Base-by-base conservation (phyloP, 1,140 invertebrate species). In the Leguminivora glycinivorella region DNA sequence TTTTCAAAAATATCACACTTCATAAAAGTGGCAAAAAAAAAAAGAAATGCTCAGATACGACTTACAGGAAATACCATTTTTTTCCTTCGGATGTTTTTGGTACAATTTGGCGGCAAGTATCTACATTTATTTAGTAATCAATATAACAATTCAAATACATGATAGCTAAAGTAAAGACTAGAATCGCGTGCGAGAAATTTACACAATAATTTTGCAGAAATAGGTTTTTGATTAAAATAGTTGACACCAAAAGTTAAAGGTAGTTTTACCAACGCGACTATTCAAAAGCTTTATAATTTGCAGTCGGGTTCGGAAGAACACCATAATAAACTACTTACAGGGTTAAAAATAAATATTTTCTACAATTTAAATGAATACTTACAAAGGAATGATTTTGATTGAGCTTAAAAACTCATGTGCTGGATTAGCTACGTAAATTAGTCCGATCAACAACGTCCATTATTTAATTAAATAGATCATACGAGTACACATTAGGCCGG, bases 361-460 rank as follows among this genome's bases (percentile, higher is more conserved):
- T 29, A 58, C 25, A 58, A 25, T 25, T 29, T 58, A 9, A 29
- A 58, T 29, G 4, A 4, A 56, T 17, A 43, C 40, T 17, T 14
- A 60, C 26, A 26, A n/a, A 26, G 56, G 56, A 60, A 60, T 60
- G 56, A 60, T 60, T 60, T 60, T 17, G 52, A 56, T 22, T 58
- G 14, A 24, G 22, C 22, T 58, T 17, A 40, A 60, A 7, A 25
- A 9, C 24, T 56, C 9, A 56, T 4, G 7, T 56, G 19, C 22
- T n/a, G 17, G 10, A 17, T 0, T 43, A 43, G n/a, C 3, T 43
- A 43, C 40, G 1, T 43, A 6, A 43, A 43, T 38, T 17, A 43
- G 4, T 43, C 14, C n/a, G n/a, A 17, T n/a, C 40, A 43, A 43
- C n/a, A 43, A 5, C 5, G 40, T 43, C 40, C n/a, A n/a, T n/a